Base-by-base conservation (phyloP, 2,113 vertebrate species). In the human region DNA sequence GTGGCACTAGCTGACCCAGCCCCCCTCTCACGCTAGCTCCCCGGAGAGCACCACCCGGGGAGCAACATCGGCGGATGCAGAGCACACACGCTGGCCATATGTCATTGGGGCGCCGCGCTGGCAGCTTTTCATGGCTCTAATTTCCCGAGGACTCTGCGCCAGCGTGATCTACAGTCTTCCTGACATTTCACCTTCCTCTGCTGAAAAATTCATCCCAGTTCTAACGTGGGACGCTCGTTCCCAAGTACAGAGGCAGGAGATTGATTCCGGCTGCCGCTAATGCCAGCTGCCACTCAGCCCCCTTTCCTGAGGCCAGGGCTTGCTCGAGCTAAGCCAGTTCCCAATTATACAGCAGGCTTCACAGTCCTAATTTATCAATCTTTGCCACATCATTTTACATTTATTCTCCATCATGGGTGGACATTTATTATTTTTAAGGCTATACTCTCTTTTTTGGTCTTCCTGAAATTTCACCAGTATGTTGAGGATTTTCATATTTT, bases 111-210 rank as follows among this genome's bases (percentile, higher is more conserved):
- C 59, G 16, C 4, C 1, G 38, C 78, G 88, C 94, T 90, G 92
- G 79, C 95, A 89, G 91, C 52, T 93, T 90, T 90, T 85, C 81
- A 12, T 0, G 80, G 89, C 50, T 98, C 89, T 87, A 4, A 82
- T 96, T 94, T 97, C 75, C 70, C 18, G 35, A 89, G 78, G 61
- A 84, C 81, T 89, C 59, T 0, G 4, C 6, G 27, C 87, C 27
- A 55, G 38, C 3, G 2, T 57, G 76, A 97, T 90, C 97, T 97
- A 96, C 32, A 59, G 48, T 3, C 43, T 70, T 87, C 97, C 95
- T 95, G 86, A 90, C 88, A 95, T 94, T 96, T 97, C 87, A 97
- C 50, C 89, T 98, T 89, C 96, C 73, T 95, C 93, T 72, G 83
- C 70, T 11, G 30, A 97, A 95, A 98, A 89, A 88, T 32, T 57